Evolutionary conservation across 2,888 invertebrate species (phyloP).

Genomic region (Lasioglossum marginatum): DNA sequence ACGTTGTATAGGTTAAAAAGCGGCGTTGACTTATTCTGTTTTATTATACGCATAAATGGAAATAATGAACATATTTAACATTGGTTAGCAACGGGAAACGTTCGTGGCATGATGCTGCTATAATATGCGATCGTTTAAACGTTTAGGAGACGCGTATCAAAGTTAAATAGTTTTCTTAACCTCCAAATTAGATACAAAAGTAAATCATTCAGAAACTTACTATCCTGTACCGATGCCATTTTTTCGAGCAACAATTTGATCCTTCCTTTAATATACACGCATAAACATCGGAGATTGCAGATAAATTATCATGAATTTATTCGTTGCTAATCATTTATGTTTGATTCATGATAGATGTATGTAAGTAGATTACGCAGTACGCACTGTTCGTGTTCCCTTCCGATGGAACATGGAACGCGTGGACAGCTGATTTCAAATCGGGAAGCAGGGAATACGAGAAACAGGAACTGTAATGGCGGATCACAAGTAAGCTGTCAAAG

Average conservation of each 20-base stretch:
- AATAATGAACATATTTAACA: background rate
- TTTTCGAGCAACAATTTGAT: slow-evolving; percentile 12
- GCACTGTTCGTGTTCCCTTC: slow-evolving; percentile 7
- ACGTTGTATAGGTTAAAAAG: slow-evolving; percentile 50
- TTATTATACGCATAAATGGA: background rate
- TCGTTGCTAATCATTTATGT: slow-evolving; percentile 1
- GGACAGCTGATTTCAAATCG: slow-evolving; percentile 63
- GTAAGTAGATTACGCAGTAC: background rate
- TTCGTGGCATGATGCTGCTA: background rate
- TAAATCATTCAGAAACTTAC: slow-evolving; percentile 64
- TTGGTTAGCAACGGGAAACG: background rate
- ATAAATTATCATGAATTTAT: background rate
- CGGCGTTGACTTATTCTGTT: background rate
- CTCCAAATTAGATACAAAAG: slow-evolving; percentile 9
- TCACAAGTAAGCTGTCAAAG: slow-evolving; percentile 70
- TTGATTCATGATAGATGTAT: background rate
- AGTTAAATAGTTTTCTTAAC: slow-evolving; percentile 31
- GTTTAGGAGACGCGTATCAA: background rate
- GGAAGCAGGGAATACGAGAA: slow-evolving; percentile 50
- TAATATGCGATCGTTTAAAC: background rate
- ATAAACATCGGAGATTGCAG: background rate
- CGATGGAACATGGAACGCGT: slow-evolving; percentile 37
- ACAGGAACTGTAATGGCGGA: slow-evolving; percentile 67
- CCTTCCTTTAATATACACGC: background rate
- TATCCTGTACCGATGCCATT: slow-evolving; percentile 75